phyloP scores from a whole-genome alignment of 2,888 invertebrate species.

The Anoncus sp. region DNA sequence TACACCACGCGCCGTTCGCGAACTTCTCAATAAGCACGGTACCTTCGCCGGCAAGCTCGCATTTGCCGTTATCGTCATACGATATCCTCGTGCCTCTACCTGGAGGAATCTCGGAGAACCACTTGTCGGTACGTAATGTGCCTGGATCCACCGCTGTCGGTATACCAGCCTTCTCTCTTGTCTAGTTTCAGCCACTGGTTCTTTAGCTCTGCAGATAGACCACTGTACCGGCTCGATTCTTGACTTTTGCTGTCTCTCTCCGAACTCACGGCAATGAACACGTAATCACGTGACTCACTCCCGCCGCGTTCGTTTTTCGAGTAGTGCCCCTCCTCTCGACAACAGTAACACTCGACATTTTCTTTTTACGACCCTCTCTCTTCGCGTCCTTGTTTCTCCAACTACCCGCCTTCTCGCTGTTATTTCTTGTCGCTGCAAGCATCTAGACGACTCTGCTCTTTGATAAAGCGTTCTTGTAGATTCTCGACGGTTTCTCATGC shows the following conservation, averaged over 20 bases:
- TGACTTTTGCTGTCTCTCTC: background rate
- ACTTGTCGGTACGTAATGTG: slow-evolving; percentile 63
- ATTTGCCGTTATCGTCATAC: slow-evolving; percentile 60
- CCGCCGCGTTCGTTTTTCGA: background rate
- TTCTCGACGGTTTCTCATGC: slow-evolving; percentile 50
- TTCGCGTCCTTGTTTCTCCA: slow-evolving; percentile 2
- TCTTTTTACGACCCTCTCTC: slow-evolving; percentile 5
- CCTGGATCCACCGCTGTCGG: slow-evolving; percentile 66
- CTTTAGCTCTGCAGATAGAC: background rate
- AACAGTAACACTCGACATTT: slow-evolving; percentile 28
- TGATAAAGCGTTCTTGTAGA: slow-evolving; percentile 42
- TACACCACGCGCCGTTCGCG: slow-evolving; percentile 61
- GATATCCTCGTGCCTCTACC: slow-evolving; percentile 14
- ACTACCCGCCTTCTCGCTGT: no score
- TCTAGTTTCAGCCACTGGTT: slow-evolving; percentile 13
- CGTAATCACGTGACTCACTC: background rate
- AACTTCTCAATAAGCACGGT: slow-evolving; percentile 57
- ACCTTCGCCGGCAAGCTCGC: slow-evolving; percentile 57
- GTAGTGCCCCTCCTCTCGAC: slow-evolving; percentile 27
- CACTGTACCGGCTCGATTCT: background rate
- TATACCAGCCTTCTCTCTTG: slow-evolving; percentile 59
- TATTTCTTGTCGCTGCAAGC: no score
- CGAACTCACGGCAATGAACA: background rate
- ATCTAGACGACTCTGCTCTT: slow-evolving; percentile 43
- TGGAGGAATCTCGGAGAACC: slow-evolving; percentile 58